Conservation (phyloP, 1,140 invertebrate genomes). For the Sitophilus oryzae region DNA sequence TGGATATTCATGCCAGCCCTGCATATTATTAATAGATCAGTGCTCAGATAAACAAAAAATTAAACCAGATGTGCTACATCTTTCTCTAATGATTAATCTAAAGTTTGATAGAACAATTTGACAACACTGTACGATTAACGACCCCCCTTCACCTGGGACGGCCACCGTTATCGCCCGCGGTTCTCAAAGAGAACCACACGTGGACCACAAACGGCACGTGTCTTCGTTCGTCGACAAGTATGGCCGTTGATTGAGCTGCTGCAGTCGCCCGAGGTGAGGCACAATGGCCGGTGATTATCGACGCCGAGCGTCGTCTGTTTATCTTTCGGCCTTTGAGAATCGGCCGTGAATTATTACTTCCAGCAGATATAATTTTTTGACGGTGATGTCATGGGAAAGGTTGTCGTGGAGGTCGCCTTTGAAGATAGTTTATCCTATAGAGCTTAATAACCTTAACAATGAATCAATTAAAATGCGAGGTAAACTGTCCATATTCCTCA, state of each 20-base stretch:
- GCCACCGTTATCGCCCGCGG: background rate
- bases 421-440: too few species aligned
- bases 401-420: too few species aligned
- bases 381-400: too few species aligned
- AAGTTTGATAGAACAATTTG: too few species aligned
- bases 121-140: background rate
- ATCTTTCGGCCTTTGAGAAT: background rate
- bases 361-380: constrained; percentile 1
- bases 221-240: background rate
- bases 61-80: too few species aligned
- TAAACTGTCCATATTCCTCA: too few species aligned
- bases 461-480: too few species aligned
- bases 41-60: too few species aligned
- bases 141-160: background rate
- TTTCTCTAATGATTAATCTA: too few species aligned
- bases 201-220: background rate
- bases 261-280: background rate
- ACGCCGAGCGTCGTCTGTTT: background rate
- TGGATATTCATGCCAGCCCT: too few species aligned
- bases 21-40: too few species aligned
- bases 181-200: background rate
- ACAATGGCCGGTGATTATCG: background rate
- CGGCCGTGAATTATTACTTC: background rate
- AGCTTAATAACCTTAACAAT: too few species aligned
- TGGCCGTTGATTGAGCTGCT: background rate